phyloP scores from a whole-genome alignment of 2,888 invertebrate genomes.

The Protonemura montana region DNA sequence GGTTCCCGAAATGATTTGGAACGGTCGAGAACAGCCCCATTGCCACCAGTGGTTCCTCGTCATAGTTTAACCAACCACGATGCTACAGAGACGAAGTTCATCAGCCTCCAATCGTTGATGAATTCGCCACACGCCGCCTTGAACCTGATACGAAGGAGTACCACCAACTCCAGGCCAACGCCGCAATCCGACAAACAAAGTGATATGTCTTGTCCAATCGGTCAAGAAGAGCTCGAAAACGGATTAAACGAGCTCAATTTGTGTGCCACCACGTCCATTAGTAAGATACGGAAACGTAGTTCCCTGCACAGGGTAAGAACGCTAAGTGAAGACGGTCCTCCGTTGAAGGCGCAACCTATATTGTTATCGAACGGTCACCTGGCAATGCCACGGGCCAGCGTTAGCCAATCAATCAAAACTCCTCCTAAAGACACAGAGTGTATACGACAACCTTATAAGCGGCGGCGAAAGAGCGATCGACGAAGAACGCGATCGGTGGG shows the following conservation, averaged over 20 bases:
- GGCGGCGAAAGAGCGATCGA: conserved; percentile 35
- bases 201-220: not conserved
- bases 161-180: not conserved
- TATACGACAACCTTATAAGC: conserved; percentile 12
- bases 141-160: not conserved
- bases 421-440: not conserved
- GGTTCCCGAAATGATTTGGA: not conserved
- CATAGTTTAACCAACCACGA: conserved; percentile 43
- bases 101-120: conserved; percentile 39
- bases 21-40: conserved; percentile 21
- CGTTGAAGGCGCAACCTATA: conserved; percentile 42
- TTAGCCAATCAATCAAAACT: conserved; percentile 17
- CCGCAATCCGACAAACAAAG: not conserved
- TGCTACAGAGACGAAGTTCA: conserved; percentile 49
- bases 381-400: conserved; percentile 8
- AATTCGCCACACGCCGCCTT: conserved; percentile 7
- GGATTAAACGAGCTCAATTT: not conserved
- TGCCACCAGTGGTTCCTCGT: conserved; percentile 8
- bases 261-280: not conserved
- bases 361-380: conserved; percentile 32
- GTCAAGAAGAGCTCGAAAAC: not conserved
- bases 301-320: conserved; percentile 44
- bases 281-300: conserved; percentile 9
- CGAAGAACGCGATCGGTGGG: conserved; percentile 50
- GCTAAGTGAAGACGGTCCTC: conserved; percentile 46